Conservation (phyloP, 2,888 invertebrate genomes). For the Boloria euphrosyne region DNA sequence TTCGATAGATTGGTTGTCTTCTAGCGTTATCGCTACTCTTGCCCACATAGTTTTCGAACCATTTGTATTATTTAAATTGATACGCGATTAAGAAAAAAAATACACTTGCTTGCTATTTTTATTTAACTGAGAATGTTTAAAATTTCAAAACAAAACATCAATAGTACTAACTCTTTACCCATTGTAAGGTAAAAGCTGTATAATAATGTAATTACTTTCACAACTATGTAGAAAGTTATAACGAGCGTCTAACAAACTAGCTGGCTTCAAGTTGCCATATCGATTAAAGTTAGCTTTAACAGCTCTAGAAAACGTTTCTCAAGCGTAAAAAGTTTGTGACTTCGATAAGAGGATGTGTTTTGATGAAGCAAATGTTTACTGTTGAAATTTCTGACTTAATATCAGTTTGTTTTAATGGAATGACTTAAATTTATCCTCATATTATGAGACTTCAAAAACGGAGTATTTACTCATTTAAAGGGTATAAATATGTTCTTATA, state of each 20-base stretch:
- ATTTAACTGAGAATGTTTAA: background rate
- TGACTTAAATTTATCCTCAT: no score
- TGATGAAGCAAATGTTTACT: no score
- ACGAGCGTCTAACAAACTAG: slow-evolving; percentile 29
- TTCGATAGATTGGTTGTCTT: no score
- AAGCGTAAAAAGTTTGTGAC: slow-evolving; percentile 29
- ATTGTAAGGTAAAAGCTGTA: slow-evolving; percentile 2
- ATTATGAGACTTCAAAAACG: no score
- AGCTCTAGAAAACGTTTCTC: slow-evolving; percentile 29
- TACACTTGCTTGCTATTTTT: background rate
- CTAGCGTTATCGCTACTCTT: no score
- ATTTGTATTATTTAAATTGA: no score
- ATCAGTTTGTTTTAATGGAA: no score
- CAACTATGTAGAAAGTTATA: slow-evolving; percentile 28
- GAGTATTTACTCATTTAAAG: no score
- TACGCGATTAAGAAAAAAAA: no score
- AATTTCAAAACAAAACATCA: background rate
- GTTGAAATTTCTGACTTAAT: no score
- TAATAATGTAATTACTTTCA: slow-evolving; percentile 25
- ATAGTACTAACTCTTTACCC: background rate
- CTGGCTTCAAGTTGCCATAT: slow-evolving; percentile 27
- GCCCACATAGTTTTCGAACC: no score
- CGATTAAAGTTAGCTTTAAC: slow-evolving; percentile 33
- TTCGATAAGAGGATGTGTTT: background rate
- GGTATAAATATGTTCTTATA: no score